Evolutionary conservation across 2,113 vertebrate species (phyloP).

Genomic region (Ascaphus truei): DNA sequence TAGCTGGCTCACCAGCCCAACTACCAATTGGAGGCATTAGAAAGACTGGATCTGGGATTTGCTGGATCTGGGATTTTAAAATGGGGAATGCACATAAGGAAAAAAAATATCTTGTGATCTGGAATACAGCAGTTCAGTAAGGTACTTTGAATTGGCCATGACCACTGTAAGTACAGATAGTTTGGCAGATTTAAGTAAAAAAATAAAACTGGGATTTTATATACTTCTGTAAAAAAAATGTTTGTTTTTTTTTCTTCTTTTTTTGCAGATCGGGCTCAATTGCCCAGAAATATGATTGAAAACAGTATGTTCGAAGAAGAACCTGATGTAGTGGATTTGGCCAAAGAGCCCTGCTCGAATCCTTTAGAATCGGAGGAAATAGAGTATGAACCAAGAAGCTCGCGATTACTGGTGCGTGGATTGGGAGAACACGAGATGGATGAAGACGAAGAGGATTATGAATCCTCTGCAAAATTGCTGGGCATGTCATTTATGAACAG

Average conservation of each 20-base stretch:
- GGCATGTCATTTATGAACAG: constrained; percentile 98
- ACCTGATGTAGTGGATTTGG: constrained; percentile 90
- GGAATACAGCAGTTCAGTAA: too few species aligned
- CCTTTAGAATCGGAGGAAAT: constrained; percentile 92
- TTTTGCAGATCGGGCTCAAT: constrained; percentile 73
- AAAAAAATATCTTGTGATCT: too few species aligned
- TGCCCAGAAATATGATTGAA: constrained; percentile 98
- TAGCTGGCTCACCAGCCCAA: too few species aligned
- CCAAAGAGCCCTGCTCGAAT: constrained; percentile 82
- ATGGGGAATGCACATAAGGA: too few species aligned
- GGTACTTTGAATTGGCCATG: too few species aligned
- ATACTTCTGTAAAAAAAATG: too few species aligned
- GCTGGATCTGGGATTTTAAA: too few species aligned
- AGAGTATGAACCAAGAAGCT: constrained; percentile 86
- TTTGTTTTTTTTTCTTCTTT: constrained; percentile 4
- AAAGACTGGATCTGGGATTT: too few species aligned
- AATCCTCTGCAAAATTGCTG: constrained; percentile 89
- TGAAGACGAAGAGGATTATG: constrained; percentile 92
- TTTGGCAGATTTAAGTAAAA: too few species aligned
- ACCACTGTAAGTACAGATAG: too few species aligned
- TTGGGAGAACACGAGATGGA: constrained; percentile 91
- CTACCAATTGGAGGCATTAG: too few species aligned
- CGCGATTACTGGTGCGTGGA: constrained; percentile 86
- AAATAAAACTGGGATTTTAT: too few species aligned
- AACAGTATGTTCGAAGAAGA: constrained; percentile 99